Conservation (phyloP, 2,797 vertebrate species). For the Sphaeramia orbicularis region DNA sequence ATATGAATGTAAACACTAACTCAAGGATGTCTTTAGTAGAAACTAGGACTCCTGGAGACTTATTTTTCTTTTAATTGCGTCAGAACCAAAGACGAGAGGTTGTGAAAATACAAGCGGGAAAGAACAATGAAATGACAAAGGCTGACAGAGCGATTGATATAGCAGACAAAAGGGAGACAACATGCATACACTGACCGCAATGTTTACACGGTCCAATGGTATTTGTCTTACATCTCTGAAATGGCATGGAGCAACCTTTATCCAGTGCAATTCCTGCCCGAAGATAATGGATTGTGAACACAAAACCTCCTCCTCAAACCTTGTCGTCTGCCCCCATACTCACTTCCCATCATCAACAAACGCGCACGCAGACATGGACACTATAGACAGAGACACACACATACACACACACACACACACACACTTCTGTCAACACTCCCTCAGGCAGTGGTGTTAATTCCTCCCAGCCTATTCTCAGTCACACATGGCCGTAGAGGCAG, state of each 20-base stretch:
- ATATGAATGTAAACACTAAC: constrained; percentile 26
- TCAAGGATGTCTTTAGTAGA: constrained; percentile 3
- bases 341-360: constrained; percentile 54
- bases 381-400: constrained; percentile 26
- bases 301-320: constrained; percentile 67
- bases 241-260: constrained; percentile 80
- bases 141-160: constrained; percentile 63
- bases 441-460: constrained; percentile 75
- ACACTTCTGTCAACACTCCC: constrained; percentile 76
- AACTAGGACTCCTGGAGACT: constrained; percentile 4
- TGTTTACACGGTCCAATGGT: constrained; percentile 77
- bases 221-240: constrained; percentile 79
- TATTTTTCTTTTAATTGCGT: constrained; percentile 16
- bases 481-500: constrained; percentile 73
- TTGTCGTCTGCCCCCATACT: constrained; percentile 54
- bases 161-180: constrained; percentile 57
- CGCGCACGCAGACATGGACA: constrained; percentile 10
- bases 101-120: constrained; percentile 15
- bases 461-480: constrained; percentile 79
- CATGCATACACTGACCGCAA: constrained; percentile 41
- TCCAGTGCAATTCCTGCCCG: constrained; percentile 59
- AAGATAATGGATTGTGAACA: constrained; percentile 81
- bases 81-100: constrained; percentile 16
- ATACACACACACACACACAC: constrained; percentile 48
- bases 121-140: constrained; percentile 36